Percentiles rank a stretch among this genome's conserved stretches.
Conservation (phyloP, 2,888 invertebrate species). For the Lottia gigantea region DNA sequence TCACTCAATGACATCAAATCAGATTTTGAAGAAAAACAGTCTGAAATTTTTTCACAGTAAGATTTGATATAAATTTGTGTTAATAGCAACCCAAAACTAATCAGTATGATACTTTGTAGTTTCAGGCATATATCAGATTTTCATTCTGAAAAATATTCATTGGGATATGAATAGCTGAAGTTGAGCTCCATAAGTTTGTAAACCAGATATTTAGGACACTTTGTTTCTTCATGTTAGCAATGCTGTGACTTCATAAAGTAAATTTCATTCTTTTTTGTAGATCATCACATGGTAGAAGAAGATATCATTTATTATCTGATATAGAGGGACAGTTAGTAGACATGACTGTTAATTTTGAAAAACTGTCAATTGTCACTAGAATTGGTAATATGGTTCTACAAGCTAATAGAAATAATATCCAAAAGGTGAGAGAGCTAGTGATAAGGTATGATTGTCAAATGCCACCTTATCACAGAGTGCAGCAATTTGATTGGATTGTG, state of each 20-base stretch:
- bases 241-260: too few relatives aligned
- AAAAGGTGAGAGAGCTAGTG: not conserved
- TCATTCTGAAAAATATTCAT: too few relatives aligned
- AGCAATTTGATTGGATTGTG: too few relatives aligned
- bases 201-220: too few relatives aligned
- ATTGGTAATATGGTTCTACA: not conserved
- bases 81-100: too few relatives aligned
- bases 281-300: slow-evolving; percentile 38
- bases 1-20: slow-evolving; percentile 41
- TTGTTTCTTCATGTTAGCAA: too few relatives aligned
- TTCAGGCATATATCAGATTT: too few relatives aligned
- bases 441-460: too few relatives aligned
- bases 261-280: slow-evolving; percentile 11
- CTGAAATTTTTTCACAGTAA: slow-evolving; percentile 38
- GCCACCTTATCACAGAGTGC: too few relatives aligned
- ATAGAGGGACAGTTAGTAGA: slow-evolving; percentile 49
- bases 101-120: too few relatives aligned
- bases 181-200: too few relatives aligned
- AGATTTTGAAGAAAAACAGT: slow-evolving; percentile 46
- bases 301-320: slow-evolving; percentile 52
- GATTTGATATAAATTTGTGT: not conserved
- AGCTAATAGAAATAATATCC: slow-evolving; percentile 2
- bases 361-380: slow-evolving; percentile 33
- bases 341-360: slow-evolving; percentile 41
- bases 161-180: too few relatives aligned